Percentiles rank a stretch among this genome's conserved stretches.
Evolutionary conservation across 2,888 invertebrate species (phyloP).

Genomic region (Endomychus coccineus): DNA sequence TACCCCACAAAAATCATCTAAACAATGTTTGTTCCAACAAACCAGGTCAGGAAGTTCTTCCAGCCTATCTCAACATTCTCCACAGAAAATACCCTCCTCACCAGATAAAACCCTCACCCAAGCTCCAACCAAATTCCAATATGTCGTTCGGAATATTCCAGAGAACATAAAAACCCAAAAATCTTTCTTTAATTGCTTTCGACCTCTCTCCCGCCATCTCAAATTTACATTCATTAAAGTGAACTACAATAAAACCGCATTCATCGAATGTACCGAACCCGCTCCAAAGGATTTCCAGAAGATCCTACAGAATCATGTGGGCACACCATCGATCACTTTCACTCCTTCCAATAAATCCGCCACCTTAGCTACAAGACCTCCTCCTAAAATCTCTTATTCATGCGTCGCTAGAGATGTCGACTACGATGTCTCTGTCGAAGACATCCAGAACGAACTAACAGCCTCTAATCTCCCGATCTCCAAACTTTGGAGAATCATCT

Average conservation of each 20-base stretch:
- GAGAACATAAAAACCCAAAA: too few relatives aligned
- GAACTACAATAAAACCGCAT: conserved; percentile 1
- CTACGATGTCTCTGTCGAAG: neutral
- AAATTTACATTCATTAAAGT: neutral
- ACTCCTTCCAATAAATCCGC: neutral
- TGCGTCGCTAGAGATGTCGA: neutral
- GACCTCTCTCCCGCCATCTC: too few relatives aligned
- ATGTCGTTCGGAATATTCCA: too few relatives aligned
- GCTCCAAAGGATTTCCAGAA: conserved; percentile 3
- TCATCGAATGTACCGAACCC: too few relatives aligned
- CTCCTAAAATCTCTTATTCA: conserved; percentile 1
- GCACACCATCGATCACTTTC: conserved; percentile 2
- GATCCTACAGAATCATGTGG: neutral
- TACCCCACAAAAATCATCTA: too few relatives aligned
- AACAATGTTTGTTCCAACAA: too few relatives aligned
- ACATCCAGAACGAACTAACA: neutral
- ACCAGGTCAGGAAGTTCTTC: too few relatives aligned
- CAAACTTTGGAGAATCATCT: conserved; percentile 3
- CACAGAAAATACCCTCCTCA: too few relatives aligned
- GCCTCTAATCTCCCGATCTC: neutral
- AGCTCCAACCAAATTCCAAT: too few relatives aligned
- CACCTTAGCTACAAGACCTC: neutral
- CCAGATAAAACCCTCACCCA: too few relatives aligned
- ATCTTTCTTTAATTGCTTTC: too few relatives aligned
- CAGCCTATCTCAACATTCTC: too few relatives aligned